These are phyloP conservation scores for Heliconius charithonia DNA, from an alignment of 2,888 invertebrate genomes.

Conservation along the genomic window DNA sequence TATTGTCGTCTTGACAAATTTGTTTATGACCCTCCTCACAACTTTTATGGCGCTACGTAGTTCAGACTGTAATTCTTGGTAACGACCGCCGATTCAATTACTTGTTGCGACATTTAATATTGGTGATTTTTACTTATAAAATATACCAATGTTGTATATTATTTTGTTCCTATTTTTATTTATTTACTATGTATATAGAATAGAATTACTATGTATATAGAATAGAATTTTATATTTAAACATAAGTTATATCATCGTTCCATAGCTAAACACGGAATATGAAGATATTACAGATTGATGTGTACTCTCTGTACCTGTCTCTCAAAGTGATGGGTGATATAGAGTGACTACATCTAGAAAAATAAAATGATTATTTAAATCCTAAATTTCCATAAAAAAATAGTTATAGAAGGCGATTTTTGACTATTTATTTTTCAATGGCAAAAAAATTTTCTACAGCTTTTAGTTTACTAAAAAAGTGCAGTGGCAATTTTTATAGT, in stretches of 20 bases:
- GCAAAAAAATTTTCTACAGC: background rate
- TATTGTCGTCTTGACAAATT: conserved; percentile 40
- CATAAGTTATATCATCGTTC: background rate
- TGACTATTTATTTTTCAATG: background rate
- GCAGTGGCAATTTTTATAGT: conserved; percentile 1
- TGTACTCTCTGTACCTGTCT: background rate
- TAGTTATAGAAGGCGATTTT: background rate
- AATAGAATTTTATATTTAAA: background rate
- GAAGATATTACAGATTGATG: background rate
- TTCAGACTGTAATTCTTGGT: conserved; percentile 48
- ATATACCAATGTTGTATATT: too few relatives aligned
- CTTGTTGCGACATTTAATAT: background rate
- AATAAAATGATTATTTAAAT: background rate
- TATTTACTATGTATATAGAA: too few relatives aligned
- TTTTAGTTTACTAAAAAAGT: background rate
- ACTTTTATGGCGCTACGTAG: conserved; percentile 48
- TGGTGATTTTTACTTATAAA: too few relatives aligned
- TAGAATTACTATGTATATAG: too few relatives aligned
- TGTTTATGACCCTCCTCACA: conserved; percentile 37
- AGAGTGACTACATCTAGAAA: background rate
- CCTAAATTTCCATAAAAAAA: background rate
- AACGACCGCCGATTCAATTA: conserved; percentile 38
- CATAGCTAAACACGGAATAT: background rate
- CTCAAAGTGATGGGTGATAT: background rate
- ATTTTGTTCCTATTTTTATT: too few relatives aligned